Evolutionary conservation across 1,140 invertebrate genomes (phyloP).

Genomic region (Venustaconcha ellipsiformis): DNA sequence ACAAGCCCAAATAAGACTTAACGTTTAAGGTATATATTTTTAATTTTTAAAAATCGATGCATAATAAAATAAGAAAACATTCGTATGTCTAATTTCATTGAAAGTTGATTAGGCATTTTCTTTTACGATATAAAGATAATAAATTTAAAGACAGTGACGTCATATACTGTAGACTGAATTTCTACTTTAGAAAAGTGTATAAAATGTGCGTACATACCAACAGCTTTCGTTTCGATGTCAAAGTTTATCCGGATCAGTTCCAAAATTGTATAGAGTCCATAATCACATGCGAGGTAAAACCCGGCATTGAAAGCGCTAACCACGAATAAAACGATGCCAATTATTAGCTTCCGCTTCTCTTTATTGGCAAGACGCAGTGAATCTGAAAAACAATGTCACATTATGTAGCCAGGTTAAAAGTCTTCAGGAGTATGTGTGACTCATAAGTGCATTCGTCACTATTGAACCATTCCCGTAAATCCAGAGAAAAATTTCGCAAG

Average conservation of each 20-base stretch:
- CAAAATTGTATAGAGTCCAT: conserved; percentile 81
- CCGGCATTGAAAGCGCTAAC: conserved; percentile 77
- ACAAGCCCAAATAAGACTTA: no score
- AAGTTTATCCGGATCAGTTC: conserved; percentile 77
- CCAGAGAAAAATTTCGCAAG: no score
- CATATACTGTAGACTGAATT: no score
- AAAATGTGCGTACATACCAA: conserved; percentile 32
- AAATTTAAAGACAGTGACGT: no score
- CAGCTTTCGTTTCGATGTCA: conserved; percentile 68
- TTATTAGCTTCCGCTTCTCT: conserved; percentile 75
- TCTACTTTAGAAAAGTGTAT: neutral
- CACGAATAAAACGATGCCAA: conserved; percentile 75
- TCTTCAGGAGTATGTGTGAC: no score
- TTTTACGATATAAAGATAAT: no score
- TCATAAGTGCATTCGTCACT: no score
- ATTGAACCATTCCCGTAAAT: no score
- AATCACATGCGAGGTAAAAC: conserved; percentile 80
- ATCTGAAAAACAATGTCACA: neutral
- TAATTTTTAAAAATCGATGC: neutral
- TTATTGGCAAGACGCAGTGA: conserved; percentile 30
- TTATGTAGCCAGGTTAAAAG: no score
- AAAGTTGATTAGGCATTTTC: neutral
- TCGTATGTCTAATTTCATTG: neutral
- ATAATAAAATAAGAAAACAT: neutral
- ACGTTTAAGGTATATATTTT: neutral